Conservation (phyloP, 2,113 vertebrate species). For the Channa maculata region DNA sequence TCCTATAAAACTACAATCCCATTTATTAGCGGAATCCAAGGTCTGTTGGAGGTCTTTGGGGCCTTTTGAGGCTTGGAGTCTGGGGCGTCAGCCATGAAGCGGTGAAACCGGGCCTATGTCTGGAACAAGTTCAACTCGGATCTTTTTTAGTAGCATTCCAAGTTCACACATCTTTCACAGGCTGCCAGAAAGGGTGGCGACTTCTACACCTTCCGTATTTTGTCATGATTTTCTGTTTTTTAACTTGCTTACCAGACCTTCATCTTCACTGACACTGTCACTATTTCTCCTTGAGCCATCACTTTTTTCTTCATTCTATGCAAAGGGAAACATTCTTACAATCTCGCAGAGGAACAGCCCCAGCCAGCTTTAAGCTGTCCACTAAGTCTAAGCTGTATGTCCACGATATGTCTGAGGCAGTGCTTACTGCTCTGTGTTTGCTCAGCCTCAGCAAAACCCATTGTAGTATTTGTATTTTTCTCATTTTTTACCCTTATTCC, state of each 20-base stretch:
- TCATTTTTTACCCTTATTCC: constrained; percentile 21
- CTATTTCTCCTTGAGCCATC: constrained; percentile 35
- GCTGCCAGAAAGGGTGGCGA: not conserved
- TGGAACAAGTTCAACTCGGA: constrained; percentile 1
- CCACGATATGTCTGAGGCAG: constrained; percentile 60
- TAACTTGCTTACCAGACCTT: constrained; percentile 13
- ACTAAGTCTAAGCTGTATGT: constrained; percentile 73
- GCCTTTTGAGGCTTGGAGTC: constrained; percentile 27
- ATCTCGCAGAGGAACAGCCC: constrained; percentile 20
- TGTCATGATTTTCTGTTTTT: constrained; percentile 14
- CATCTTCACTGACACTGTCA: constrained; percentile 37
- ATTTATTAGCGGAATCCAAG: constrained; percentile 57
- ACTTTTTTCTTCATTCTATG: constrained; percentile 22
- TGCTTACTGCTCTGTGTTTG: constrained; percentile 57
- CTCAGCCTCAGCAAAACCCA: constrained; percentile 61
- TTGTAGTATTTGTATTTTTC: constrained; percentile 46
- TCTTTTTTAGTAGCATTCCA: constrained; percentile 1
- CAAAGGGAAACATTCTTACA: constrained; percentile 24
- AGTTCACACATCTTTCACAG: constrained; percentile 6
- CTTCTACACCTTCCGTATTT: constrained; percentile 8
- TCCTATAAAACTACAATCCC: constrained; percentile 42
- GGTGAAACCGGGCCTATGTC: not conserved
- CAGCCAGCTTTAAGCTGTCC: constrained; percentile 60
- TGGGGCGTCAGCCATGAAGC: not conserved
- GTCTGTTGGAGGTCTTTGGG: constrained; percentile 57